A percentile compares a stretch with the other conserved stretches of the same genome.
Conservation (phyloP, 2,888 invertebrate species). For the Strigamia crassipes region DNA sequence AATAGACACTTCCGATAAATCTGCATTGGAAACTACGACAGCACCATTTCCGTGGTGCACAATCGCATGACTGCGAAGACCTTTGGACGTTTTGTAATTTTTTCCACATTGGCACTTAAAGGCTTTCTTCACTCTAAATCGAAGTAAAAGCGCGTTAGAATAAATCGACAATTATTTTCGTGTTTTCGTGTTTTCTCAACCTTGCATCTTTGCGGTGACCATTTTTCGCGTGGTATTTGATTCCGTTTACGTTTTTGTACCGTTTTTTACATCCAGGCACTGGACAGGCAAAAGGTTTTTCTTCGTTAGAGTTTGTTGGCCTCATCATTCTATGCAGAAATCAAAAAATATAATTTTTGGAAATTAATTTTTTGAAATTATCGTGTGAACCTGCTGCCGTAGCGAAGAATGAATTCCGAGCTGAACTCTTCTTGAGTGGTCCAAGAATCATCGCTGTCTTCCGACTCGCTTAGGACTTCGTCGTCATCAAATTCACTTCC, state of each 20-base stretch:
- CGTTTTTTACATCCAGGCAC: constrained; percentile 84
- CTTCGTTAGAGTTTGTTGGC: constrained; percentile 60
- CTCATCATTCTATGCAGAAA: constrained; percentile 54
- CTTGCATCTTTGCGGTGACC: constrained; percentile 83
- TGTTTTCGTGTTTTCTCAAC: too few relatives aligned
- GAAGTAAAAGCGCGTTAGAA: constrained; percentile 48
- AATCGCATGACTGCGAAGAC: constrained; percentile 73
- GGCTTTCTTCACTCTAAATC: constrained; percentile 73
- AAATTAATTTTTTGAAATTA: background rate
- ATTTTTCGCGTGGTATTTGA: constrained; percentile 85
- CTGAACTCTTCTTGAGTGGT: constrained; percentile 71
- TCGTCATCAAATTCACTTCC: constrained; percentile 58
- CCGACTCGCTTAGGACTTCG: constrained; percentile 67
- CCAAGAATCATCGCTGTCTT: constrained; percentile 74
- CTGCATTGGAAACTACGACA: background rate
- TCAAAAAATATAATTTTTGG: background rate
- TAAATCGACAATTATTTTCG: too few relatives aligned
- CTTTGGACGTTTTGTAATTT: constrained; percentile 80
- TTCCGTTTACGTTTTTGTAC: constrained; percentile 86
- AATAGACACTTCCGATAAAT: constrained; percentile 8
- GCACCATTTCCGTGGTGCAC: constrained; percentile 54
- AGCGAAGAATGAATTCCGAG: constrained; percentile 76
- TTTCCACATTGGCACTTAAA: constrained; percentile 85
- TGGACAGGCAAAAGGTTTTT: constrained; percentile 82
- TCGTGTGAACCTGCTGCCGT: constrained; percentile 67